Conservation (phyloP, 2,888 invertebrate genomes). For the Cheilosia soror region DNA sequence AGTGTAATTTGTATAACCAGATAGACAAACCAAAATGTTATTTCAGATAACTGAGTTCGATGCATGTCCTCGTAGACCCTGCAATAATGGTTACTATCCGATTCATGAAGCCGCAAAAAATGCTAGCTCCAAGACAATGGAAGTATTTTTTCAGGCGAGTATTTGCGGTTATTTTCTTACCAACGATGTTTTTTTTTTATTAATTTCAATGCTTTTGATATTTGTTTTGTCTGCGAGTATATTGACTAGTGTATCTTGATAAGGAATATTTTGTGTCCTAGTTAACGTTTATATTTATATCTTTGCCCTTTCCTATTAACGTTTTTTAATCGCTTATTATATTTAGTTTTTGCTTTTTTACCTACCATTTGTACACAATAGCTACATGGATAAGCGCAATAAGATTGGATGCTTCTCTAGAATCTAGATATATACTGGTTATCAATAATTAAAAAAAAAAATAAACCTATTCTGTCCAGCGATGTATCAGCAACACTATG, state of each 20-base stretch:
- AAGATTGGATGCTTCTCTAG: too few species aligned
- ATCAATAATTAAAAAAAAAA: too few species aligned
- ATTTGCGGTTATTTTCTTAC: slow-evolving; percentile 59
- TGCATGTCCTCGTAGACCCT: slow-evolving; percentile 90
- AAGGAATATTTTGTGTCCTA: background rate
- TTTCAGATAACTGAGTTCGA: slow-evolving; percentile 91
- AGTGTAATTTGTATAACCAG: slow-evolving; percentile 24
- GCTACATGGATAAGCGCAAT: too few species aligned
- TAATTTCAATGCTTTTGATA: slow-evolving; percentile 20
- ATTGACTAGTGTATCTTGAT: background rate
- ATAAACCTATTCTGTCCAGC: too few species aligned
- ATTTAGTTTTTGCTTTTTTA: too few species aligned
- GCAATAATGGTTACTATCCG: slow-evolving; percentile 95
- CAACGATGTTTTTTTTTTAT: slow-evolving; percentile 9
- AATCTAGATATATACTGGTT: too few species aligned
- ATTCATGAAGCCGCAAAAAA: slow-evolving; percentile 96
- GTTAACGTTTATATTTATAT: too few species aligned
- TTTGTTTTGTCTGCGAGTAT: background rate
- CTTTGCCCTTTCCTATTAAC: too few species aligned
- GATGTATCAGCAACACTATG: too few species aligned
- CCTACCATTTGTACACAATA: too few species aligned
- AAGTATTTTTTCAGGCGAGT: slow-evolving; percentile 88
- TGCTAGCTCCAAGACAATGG: slow-evolving; percentile 93
- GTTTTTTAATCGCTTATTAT: too few species aligned
- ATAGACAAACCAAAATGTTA: slow-evolving; percentile 58